Conservation (phyloP, 2,113 vertebrate genomes). For the Pelecanus crispus region DNA sequence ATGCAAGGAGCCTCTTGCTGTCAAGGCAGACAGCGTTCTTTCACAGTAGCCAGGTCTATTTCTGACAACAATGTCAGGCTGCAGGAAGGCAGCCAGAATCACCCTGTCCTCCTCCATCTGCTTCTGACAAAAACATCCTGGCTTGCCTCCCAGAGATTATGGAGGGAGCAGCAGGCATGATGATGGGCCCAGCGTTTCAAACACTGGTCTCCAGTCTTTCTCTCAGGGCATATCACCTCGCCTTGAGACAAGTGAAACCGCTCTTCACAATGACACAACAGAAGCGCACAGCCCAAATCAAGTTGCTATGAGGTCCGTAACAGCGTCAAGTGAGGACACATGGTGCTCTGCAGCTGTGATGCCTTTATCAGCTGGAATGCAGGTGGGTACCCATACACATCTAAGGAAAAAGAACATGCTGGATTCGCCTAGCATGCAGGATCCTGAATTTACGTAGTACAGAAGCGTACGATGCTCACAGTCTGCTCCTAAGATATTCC, state of each 20-base stretch:
- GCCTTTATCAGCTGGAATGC: background rate
- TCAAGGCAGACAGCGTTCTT: background rate
- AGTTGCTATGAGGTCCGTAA: background rate
- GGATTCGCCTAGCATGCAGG: background rate
- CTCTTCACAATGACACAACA: background rate
- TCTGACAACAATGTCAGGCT: background rate
- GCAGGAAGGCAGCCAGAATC: background rate
- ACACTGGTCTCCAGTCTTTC: background rate
- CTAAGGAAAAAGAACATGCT: background rate
- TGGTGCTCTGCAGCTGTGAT: fast-evolving
- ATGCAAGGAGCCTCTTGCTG: background rate
- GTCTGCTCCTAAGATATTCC: background rate
- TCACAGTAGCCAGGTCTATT: background rate
- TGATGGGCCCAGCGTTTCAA: background rate
- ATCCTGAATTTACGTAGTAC: background rate
- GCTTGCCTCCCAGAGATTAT: background rate
- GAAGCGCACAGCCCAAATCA: background rate
- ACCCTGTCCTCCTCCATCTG: background rate
- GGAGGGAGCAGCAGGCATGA: background rate
- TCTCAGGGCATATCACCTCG: background rate
- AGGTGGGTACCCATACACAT: too few relatives aligned
- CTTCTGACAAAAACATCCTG: background rate
- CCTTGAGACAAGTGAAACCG: background rate
- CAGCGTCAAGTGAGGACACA: background rate
- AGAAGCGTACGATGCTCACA: background rate